phyloP scores from a whole-genome alignment of 2,888 invertebrate genomes.

The Helleia helle region DNA sequence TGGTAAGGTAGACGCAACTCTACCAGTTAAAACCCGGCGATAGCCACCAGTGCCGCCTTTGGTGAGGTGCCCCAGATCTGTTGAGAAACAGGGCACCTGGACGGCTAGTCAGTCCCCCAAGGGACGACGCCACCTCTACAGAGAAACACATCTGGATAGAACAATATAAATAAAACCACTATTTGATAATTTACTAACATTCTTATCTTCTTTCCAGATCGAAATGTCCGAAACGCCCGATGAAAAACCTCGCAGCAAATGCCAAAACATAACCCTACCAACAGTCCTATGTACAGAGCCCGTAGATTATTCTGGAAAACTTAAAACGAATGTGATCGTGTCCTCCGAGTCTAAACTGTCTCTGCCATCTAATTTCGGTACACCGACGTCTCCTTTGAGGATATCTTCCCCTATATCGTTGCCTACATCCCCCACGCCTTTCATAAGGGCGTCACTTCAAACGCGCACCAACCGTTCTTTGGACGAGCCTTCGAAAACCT shows the following conservation, averaged over 20 bases:
- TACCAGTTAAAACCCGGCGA: no score
- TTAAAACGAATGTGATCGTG: conserved; percentile 32
- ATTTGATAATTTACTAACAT: background rate
- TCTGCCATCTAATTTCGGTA: conserved; percentile 51
- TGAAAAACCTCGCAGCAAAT: conserved; percentile 30
- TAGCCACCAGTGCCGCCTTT: no score
- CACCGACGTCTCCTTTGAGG: conserved; percentile 51
- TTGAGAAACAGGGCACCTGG: no score
- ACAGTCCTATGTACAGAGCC: conserved; percentile 50
- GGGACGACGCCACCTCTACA: no score
- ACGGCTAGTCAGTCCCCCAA: no score
- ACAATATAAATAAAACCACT: background rate
- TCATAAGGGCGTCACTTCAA: conserved; percentile 37
- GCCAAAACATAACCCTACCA: conserved; percentile 47
- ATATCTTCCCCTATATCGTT: conserved; percentile 53
- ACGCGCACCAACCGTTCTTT: conserved; percentile 36
- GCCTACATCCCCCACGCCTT: conserved; percentile 49
- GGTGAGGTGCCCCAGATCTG: no score
- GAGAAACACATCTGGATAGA: no score
- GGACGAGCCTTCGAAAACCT: conserved; percentile 29
- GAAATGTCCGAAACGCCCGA: conserved; percentile 47
- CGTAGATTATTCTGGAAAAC: conserved; percentile 27
- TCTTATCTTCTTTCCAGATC: conserved; percentile 33
- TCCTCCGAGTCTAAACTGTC: conserved; percentile 56
- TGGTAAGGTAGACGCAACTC: no score